Evolutionary conservation across 2,888 invertebrate genomes (phyloP), one percentile per base, ranked within the genome.

Genomic region (Sicus ferrugineus): DNA sequence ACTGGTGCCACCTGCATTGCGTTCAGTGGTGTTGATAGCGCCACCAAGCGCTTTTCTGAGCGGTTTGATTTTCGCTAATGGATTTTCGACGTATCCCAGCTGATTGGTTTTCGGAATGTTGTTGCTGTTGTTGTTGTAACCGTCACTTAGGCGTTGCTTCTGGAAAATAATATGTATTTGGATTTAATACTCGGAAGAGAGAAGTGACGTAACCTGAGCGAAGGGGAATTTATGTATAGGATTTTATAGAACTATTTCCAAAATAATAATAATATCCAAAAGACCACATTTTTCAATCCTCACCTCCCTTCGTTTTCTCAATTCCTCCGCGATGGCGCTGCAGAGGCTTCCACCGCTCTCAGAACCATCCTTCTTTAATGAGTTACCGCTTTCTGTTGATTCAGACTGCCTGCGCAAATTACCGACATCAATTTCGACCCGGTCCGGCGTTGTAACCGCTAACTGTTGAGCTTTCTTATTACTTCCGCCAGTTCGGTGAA

Each of bases 241-340:
- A n/a, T n/a, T n/a, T n/a, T n/a, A n/a, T n/a, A n/a, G n/a, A n/a
- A n/a, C n/a, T n/a, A n/a, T n/a, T n/a, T n/a, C n/a, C n/a, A n/a
- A n/a, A n/a, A n/a, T n/a, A n/a, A n/a, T n/a, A n/a, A n/a, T n/a
- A n/a, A n/a, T n/a, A n/a, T n/a, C n/a, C n/a, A n/a, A n/a, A n/a
- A n/a, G n/a, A n/a, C n/a, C n/a, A n/a, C n/a, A n/a, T n/a, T n/a
- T n/a, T n/a, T 52, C 23, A 52, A 2, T 52, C 23, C 23, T 76
- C 75, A 91, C 91, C 87, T 91, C 90, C 73, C 89, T 89, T 81
- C 91, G 86, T 83, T 90, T 88, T 79, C 90, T 89, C 70, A 92
- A 86, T 83, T 92, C 92, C 82, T 90, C 89, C 73, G 88, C 89
- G 78, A 92, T 90, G 78, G 92, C 92, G 83, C 90, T 90, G 71